These are phyloP conservation scores for Hephaestus fuliginosus DNA, from an alignment of 2,797 vertebrate genomes.

Conservation along the genomic window DNA sequence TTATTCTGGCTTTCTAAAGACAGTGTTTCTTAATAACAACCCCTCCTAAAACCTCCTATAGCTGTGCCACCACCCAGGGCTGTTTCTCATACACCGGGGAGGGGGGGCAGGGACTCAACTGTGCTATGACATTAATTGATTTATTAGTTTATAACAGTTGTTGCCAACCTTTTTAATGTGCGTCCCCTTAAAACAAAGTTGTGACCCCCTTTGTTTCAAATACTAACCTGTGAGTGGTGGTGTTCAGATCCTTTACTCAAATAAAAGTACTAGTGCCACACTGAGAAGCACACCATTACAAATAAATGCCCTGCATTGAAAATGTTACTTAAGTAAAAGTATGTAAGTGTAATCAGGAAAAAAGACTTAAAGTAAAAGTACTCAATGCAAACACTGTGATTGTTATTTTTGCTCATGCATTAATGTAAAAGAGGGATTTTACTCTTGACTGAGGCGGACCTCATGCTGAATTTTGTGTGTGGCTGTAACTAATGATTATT, in stretches of 20 bases:
- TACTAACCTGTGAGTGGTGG: neutral
- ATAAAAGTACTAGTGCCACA: neutral
- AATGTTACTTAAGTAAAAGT: neutral
- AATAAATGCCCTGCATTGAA: neutral
- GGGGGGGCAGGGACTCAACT: neutral
- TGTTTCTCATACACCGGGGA: slow-evolving; percentile 60
- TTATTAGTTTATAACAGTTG: slow-evolving; percentile 60
- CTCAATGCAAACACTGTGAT: neutral
- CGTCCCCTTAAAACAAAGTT: slow-evolving; percentile 21
- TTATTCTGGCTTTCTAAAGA: slow-evolving; percentile 12
- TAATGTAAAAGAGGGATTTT: neutral
- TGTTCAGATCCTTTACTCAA: neutral
- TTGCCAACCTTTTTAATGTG: slow-evolving; percentile 26
- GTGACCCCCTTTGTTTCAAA: neutral
- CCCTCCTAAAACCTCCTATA: slow-evolving; percentile 35
- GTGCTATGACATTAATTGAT: slow-evolving; percentile 40
- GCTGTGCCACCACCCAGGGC: slow-evolving; percentile 49
- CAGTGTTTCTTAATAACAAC: slow-evolving; percentile 28
- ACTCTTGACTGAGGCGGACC: neutral
- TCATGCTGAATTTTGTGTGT: neutral
- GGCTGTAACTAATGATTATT: no score
- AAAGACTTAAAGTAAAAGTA: neutral
- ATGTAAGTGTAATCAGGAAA: neutral
- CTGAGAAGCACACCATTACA: neutral
- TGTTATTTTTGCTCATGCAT: neutral